phyloP scores from a whole-genome alignment of 1,140 invertebrate genomes.

The Ips typographus region DNA sequence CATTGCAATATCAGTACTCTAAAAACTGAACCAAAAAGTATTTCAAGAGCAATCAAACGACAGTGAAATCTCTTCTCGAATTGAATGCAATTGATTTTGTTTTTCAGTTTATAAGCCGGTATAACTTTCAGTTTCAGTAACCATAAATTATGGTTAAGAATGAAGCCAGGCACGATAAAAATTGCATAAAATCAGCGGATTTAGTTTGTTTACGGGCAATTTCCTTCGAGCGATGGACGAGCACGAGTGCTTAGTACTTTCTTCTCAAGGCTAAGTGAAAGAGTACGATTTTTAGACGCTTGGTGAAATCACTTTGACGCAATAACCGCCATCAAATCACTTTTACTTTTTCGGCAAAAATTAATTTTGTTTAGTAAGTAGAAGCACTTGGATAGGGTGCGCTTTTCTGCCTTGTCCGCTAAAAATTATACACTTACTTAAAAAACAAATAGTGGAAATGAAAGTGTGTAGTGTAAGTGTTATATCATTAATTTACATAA shows the following conservation, averaged over 20 bases:
- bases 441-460: conserved; percentile 12
- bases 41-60: too few species aligned
- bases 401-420: background rate
- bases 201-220: conserved; percentile 1
- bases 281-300: conserved; percentile 12
- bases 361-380: conserved; percentile 8
- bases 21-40: too few species aligned
- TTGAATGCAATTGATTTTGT: too few species aligned
- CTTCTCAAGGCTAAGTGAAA: conserved; percentile 30
- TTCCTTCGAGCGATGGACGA: background rate
- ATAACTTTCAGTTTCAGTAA: too few species aligned
- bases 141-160: too few species aligned
- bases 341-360: conserved; percentile 28
- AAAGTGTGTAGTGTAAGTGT: conserved; percentile 15
- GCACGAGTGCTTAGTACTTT: conserved; percentile 8
- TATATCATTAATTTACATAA: conserved; percentile 23
- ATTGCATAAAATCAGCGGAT: background rate
- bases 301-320: conserved; percentile 21
- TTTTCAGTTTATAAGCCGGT: too few species aligned
- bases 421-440: background rate
- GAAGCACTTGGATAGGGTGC: background rate
- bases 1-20: too few species aligned
- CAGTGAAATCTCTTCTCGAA: too few species aligned
- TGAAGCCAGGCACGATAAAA: background rate
- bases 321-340: background rate